Evolutionary conservation across 2,797 vertebrate genomes (phyloP).

Genomic region (Galago senegalensis): DNA sequence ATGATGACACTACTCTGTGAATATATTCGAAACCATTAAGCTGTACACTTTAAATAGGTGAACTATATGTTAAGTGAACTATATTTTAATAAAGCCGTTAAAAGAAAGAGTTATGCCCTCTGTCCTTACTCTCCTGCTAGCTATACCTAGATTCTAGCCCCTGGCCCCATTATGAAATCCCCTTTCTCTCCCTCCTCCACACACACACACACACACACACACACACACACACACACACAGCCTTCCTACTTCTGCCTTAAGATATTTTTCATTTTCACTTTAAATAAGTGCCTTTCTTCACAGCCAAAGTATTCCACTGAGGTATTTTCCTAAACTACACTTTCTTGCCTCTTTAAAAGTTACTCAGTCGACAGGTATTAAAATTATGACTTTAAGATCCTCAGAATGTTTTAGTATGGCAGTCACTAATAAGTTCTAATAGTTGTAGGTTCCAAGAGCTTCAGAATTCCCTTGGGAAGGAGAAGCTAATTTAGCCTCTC

Average conservation of each 20-base stretch:
- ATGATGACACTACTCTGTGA: not conserved
- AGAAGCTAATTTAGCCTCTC: not conserved
- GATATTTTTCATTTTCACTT: not conserved
- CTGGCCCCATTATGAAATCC: not conserved
- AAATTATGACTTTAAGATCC: conserved; percentile 36
- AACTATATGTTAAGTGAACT: not conserved
- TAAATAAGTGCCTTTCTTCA: not conserved
- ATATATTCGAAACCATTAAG: not conserved
- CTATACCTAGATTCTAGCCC: not conserved
- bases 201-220: fast-evolving
- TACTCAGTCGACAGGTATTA: not conserved
- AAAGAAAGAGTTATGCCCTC: not conserved
- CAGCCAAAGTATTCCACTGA: not conserved
- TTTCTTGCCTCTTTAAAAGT: not conserved
- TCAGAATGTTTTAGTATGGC: not conserved
- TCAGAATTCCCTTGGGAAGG: not conserved
- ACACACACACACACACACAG: too few relatives aligned
- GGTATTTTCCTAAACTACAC: not conserved
- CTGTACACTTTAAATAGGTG: not conserved
- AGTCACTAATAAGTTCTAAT: not conserved
- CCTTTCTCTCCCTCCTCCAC: not conserved
- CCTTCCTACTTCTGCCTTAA: not conserved
- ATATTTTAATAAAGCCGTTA: not conserved
- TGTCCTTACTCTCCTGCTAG: not conserved
- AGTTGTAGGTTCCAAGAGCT: conserved; percentile 27